Percentiles rank a stretch among this genome's conserved stretches.
Conservation (phyloP, 2,888 invertebrate species). For the Netelia virgata region DNA sequence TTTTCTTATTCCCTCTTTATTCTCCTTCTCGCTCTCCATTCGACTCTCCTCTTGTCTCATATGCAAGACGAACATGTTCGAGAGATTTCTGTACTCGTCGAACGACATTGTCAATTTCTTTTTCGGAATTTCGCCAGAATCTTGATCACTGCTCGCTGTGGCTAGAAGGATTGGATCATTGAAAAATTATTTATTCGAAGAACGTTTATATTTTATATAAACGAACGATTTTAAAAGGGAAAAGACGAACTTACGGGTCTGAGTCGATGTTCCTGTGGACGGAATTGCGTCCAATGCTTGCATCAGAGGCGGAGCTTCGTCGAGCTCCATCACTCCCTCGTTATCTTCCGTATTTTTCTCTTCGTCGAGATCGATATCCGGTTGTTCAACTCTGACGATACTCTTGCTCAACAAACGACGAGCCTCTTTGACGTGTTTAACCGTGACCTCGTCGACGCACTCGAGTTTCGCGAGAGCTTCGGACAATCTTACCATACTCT, state of each 20-base stretch:
- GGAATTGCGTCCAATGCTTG: conserved; percentile 74
- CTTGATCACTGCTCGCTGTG: conserved; percentile 69
- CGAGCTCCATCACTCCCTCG: conserved; percentile 85
- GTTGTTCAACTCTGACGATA: conserved; percentile 98
- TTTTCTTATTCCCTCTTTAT: conserved; percentile 89
- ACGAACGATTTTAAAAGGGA: not conserved
- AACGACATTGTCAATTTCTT: conserved; percentile 94
- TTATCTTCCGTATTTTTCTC: conserved; percentile 86
- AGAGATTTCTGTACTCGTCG: conserved; percentile 96
- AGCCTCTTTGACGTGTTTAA: conserved; percentile 96
- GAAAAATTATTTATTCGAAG: not conserved
- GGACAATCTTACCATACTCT: conserved; percentile 97
- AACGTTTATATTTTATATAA: too few species aligned
- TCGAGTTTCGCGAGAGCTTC: conserved; percentile 99
- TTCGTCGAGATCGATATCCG: conserved; percentile 97
- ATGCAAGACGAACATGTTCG: conserved; percentile 95
- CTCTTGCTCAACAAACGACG: conserved; percentile 96
- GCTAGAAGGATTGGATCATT: conserved; percentile 14
- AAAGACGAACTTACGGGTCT: conserved; percentile 62
- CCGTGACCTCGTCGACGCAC: conserved; percentile 95
- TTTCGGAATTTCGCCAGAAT: conserved; percentile 85
- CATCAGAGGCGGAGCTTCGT: conserved; percentile 84
- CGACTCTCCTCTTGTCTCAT: conserved; percentile 94
- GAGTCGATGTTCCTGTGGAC: conserved; percentile 56
- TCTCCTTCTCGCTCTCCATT: conserved; percentile 87